Percentiles rank a stretch among this genome's conserved stretches.
phyloP scores from a whole-genome alignment of 2,888 invertebrate genomes.

The Meteorus colon region DNA sequence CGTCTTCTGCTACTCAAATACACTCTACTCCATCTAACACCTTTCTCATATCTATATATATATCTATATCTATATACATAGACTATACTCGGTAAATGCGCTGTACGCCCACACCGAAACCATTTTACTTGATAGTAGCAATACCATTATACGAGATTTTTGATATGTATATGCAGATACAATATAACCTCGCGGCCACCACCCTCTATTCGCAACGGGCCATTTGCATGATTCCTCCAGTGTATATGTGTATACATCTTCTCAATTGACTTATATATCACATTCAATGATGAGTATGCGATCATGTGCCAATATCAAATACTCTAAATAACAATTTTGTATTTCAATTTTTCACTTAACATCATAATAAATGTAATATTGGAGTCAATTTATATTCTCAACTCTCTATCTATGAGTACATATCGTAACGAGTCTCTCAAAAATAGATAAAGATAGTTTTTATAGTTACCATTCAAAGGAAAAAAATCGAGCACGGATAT shows the following conservation, averaged over 20 bases:
- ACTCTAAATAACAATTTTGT: background rate
- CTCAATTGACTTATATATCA: background rate
- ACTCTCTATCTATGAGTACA: no score
- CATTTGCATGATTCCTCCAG: constrained; percentile 22
- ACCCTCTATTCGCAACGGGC: constrained; percentile 30
- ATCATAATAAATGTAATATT: background rate
- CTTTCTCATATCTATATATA: constrained; percentile 28
- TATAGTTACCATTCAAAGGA: no score
- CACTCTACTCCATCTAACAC: constrained; percentile 6
- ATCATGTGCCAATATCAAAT: background rate
- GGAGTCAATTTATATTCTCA: no score
- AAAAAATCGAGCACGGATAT: no score
- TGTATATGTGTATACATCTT: background rate
- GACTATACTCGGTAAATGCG: constrained; percentile 31
- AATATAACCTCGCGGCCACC: background rate
- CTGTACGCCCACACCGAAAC: constrained; percentile 59
- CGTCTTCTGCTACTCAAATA: constrained; percentile 16
- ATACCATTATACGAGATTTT: constrained; percentile 68
- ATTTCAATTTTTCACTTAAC: background rate
- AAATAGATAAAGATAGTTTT: no score
- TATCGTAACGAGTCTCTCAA: no score
- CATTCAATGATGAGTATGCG: constrained; percentile 3
- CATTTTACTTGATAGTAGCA: constrained; percentile 63
- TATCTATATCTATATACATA: background rate
- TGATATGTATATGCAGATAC: constrained; percentile 49